Base-by-base conservation (phyloP, 2,797 vertebrate species). In the Heterohyrax brucei region DNA sequence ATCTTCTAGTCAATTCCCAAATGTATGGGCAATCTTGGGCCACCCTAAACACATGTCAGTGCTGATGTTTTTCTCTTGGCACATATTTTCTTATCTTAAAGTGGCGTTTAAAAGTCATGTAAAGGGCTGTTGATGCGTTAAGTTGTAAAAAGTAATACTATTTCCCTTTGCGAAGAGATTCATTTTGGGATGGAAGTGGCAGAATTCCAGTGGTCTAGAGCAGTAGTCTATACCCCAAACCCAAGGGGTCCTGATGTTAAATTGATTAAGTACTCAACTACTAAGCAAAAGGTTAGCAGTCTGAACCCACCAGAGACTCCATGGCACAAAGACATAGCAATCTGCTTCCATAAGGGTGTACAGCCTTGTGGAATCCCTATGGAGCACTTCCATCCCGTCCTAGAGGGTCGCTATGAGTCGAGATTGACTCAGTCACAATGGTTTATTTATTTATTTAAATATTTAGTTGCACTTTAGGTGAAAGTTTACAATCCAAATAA, bases 11-110 rank as follows among this genome's bases (percentile, higher is more conserved):
- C 75, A 66, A 79, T 39, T n/a, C 24, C n/a, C 46, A 53, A 84
- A 39, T 70, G 9, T 10, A 22, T 87, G 59, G 21, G 46, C 66
- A 61, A 18, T 77, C 30, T 72, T 77, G 22, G 39, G 82, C 80
- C 22, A 61, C 62, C 59, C 44, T 26, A 79, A 89, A 76, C 33
- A 76, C 10, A 14, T 48, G 50, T n/a, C 30, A 89, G 87, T 19
- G n/a, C 30, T 79, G 14, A 19, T 59, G 46, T 50, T 81, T 93
- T 44, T 56, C 12, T 14, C n/a, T 66, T 85, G 70, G 48, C 33
- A 19, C 59, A 83, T 87, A n/a, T 89, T 89, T 92, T 26, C 50
- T 24, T 9, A 77, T 70, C 95, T 96, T 76, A 28, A 62, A 78
- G 46, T 73, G 21, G 12, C 26, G 89, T 82, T 89, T 76, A 46